Evolutionary conservation across 92 coral and sea anemone genomes (phyloP).

Genomic region (Porites cylindrica): DNA sequence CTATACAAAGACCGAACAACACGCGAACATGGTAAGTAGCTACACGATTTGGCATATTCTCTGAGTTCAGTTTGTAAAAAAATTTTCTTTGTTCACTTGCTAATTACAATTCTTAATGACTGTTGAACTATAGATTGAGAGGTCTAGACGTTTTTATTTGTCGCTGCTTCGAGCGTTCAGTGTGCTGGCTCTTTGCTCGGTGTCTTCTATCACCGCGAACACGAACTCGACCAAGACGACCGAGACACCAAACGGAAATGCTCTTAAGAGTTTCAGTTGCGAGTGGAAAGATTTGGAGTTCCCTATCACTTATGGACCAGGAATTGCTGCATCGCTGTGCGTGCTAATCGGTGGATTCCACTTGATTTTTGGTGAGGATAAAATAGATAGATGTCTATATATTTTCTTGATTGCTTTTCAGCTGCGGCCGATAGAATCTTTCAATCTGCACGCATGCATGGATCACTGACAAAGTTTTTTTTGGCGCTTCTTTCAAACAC

Average conservation of each 20-base stretch:
- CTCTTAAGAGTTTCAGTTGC: conserved; percentile 67
- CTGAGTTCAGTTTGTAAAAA: not conserved
- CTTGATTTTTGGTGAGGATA: conserved; percentile 78
- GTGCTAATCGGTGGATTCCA: conserved; percentile 84
- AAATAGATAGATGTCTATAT: not conserved
- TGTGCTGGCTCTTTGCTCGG: conserved; percentile 16
- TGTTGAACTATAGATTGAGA: conserved; percentile 22
- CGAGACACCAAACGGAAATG: conserved; percentile 25
- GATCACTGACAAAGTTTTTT: not conserved
- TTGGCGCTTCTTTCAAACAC: not conserved
- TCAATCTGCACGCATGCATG: not conserved
- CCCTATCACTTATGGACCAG: conserved; percentile 85
- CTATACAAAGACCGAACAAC: conserved; percentile 4
- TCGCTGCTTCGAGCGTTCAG: conserved; percentile 1
- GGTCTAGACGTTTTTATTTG: not conserved
- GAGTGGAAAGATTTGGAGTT: conserved; percentile 83
- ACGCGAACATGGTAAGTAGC: conserved; percentile 27
- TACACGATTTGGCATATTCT: not conserved
- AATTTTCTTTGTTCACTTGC: conserved; percentile 1
- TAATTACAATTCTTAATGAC: not conserved
- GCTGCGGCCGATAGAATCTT: not conserved
- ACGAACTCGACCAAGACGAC: conserved; percentile 4
- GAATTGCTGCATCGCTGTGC: conserved; percentile 77
- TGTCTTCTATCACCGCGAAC: conserved; percentile 29
- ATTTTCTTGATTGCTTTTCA: not conserved